Evolutionary conservation across 2,113 vertebrate species (phyloP).

Genomic region (Ibidorhyncha struthersii): DNA sequence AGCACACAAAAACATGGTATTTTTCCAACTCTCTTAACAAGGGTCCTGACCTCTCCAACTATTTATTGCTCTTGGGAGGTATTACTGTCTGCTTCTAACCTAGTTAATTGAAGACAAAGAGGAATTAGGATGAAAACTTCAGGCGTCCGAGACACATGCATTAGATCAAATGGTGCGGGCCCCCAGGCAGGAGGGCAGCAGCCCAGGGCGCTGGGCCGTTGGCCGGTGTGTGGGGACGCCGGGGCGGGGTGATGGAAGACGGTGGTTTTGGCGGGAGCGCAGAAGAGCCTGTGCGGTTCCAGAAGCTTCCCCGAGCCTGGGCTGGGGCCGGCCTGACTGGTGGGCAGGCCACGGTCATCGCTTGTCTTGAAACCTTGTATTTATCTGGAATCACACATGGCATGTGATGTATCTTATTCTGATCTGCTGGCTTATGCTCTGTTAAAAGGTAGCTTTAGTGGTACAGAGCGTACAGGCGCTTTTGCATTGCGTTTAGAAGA

Average conservation of each 20-base stretch:
- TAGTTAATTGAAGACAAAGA: not conserved
- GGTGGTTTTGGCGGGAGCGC: not conserved
- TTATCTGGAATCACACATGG: fast-evolving
- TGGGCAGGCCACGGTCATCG: fast-evolving
- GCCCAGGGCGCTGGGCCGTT: fast-evolving
- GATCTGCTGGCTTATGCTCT: not conserved
- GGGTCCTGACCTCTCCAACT: not conserved
- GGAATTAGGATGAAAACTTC: not conserved
- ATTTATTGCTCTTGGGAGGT: not conserved
- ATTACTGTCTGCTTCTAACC: not conserved
- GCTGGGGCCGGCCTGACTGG: not conserved
- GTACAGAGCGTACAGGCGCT: not conserved
- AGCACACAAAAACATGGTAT: fast-evolving
- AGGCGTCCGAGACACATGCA: not conserved
- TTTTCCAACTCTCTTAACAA: not conserved
- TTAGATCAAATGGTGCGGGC: no score
- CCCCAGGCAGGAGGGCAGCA: not conserved
- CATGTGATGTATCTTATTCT: not conserved
- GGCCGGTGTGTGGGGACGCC: fast-evolving
- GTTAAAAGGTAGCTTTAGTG: not conserved
- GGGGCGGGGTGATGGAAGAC: fast-evolving
- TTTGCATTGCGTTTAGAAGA: not conserved
- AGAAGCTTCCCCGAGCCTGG: not conserved
- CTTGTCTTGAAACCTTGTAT: not conserved
- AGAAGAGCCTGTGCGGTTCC: not conserved